A percentile compares a stretch with the other conserved stretches of the same genome.
Evolutionary conservation across 2,888 invertebrate genomes (phyloP).

Genomic region (Drosophila nr. perissopoda): DNA sequence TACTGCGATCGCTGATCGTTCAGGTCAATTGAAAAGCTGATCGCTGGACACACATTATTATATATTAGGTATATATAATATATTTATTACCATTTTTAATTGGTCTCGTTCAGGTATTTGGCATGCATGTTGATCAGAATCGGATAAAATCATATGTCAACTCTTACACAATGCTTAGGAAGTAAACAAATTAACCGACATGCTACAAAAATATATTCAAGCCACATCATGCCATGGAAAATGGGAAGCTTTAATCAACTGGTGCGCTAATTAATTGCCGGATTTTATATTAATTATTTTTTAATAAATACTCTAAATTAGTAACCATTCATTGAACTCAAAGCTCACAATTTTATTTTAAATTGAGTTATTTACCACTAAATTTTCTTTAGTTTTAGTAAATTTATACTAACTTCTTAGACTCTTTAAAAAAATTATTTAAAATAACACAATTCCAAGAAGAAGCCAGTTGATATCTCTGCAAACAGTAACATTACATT

Average conservation of each 20-base stretch:
- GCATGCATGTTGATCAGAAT: slow-evolving; percentile 40
- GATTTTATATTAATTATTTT: background rate
- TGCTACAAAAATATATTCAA: background rate
- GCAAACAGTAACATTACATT: background rate
- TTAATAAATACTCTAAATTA: background rate
- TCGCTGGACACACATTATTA: slow-evolving; percentile 50
- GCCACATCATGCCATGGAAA: slow-evolving; percentile 3
- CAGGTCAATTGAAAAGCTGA: slow-evolving; percentile 75
- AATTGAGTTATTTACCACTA: no score
- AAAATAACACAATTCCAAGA: background rate
- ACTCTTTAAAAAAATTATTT: background rate
- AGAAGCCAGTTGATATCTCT: background rate
- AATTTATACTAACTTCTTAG: no score
- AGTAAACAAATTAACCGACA: background rate
- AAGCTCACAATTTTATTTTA: background rate
- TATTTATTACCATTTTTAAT: slow-evolving; percentile 49
- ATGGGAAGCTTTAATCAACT: background rate
- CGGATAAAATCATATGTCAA: slow-evolving; percentile 21
- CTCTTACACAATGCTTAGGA: background rate
- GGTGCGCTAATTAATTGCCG: background rate
- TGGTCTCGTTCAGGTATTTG: slow-evolving; percentile 21
- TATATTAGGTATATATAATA: slow-evolving; percentile 35
- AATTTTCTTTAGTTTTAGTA: no score
- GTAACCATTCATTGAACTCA: background rate
- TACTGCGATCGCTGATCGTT: slow-evolving; percentile 77